Evolutionary conservation across 2,113 vertebrate species (phyloP), one percentile per base, ranked within the genome.

Genomic region (Oncorhynchus kisutch): DNA sequence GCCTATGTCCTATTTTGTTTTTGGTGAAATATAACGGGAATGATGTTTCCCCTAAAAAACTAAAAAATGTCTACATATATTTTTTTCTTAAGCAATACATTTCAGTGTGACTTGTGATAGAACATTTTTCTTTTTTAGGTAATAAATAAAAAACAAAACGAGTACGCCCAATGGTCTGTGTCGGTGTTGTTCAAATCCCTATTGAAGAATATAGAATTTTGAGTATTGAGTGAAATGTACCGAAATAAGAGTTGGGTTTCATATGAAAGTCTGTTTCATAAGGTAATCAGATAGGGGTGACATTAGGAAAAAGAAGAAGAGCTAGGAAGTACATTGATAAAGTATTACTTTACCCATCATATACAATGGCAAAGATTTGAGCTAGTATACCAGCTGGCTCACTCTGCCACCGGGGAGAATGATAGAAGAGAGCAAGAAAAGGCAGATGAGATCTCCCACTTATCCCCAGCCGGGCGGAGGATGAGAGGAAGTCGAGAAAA

Each of bases 71-170:
- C 85, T 92, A 92, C 91, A 92, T 93, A 92, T 93, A 91, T 94
- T 93, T 89, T 94, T 94, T 94, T 94, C 93, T 94, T 93, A 94
- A 95, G 94, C 94, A 95, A 95, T 95, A 95, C 93, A 94, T 95
- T 95, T 95, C 94, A 94, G 92, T 94, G 94, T 94, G 94, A 94
- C 93, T 94, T 95, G 94, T 94, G 93, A 94, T 94, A 93, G 93
- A 91, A 92, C 89, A 88, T 93, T 93, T 89, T 94, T 91, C 87
- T 93, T 93, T 92, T 94, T 94, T 94, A 94, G 94, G 92, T 94
- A 94, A 94, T 92, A 94, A 94, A 94, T 92, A 91, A 90, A 92
- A 88, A 87, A 83, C 86, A 90, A 90, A 91, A 89, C 81, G 86
- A 91, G 84, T 83, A 86, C 80, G 80, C 82, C 69, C 51, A 14